These are phyloP conservation scores for Athene noctua DNA, from an alignment of 2,113 vertebrate genomes.

Conservation along the genomic window DNA sequence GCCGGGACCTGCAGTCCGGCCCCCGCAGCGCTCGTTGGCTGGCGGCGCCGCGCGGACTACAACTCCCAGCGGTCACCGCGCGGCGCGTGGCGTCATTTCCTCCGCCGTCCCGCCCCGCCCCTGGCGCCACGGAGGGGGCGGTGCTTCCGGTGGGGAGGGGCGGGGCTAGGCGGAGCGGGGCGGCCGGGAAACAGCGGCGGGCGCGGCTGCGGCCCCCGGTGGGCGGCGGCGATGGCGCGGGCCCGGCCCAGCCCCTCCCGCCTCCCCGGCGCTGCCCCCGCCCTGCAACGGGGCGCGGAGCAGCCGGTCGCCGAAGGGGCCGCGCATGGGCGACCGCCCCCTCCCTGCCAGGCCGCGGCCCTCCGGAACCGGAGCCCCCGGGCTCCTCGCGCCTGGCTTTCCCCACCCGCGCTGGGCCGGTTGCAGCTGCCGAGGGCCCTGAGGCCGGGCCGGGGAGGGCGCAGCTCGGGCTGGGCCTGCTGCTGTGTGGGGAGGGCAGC, in stretches of 20 bases:
- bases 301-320: not conserved
- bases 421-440: not conserved
- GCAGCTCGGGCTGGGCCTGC: not conserved
- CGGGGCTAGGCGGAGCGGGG: not conserved
- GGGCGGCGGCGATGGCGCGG: not conserved
- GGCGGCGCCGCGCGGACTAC: accelerated
- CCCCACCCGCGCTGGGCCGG: not conserved
- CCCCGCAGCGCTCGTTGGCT: accelerated
- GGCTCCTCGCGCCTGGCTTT: not conserved
- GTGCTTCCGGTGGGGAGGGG: not conserved
- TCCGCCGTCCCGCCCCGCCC: not conserved
- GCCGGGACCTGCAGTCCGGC: not conserved
- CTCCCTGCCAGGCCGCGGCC: not conserved
- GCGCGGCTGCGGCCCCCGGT: no score
- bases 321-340: no score
- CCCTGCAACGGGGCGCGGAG: not conserved
- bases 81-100: accelerated
- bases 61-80: not conserved
- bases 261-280: not conserved
- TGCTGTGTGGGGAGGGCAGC: not conserved
- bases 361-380: not conserved
- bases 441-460: not conserved
- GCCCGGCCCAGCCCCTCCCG: no score
- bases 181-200: not conserved
- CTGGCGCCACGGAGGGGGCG: not conserved